Evolutionary conservation across 2,113 vertebrate genomes (phyloP), one percentile per base, ranked within the genome.

Genomic region (Vireo altiloquus): DNA sequence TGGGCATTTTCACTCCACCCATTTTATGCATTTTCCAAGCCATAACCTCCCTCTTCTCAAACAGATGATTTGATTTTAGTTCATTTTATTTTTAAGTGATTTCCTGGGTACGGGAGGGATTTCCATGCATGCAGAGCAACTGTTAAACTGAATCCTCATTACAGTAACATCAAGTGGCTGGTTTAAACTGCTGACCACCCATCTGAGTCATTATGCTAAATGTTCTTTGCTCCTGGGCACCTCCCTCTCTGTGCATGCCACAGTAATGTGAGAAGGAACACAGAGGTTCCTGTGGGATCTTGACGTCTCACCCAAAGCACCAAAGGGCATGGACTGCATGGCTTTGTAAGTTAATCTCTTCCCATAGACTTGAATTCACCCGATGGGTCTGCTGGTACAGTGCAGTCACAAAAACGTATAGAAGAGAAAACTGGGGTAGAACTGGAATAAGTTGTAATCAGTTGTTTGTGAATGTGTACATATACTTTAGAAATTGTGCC

Each of bases 141-240:
- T 93, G 54, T 91, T 95, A 94, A 96, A 95, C 91, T 93, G 88
- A 94, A 85, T 92, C 78, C 91, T 96, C 81, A 82, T 97, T 97
- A 95, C 3, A 79, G 81, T 95, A 95, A 96, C 70, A 53, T 90
- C 90, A 80, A 97, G 84, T 97, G 95, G 93, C 96, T 97, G 92
- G 81, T 96, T 97, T 94, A 90, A 95, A 83, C 78, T 92, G 96
- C 94, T 96, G 90, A 77, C 82, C 90, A 89, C 87, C 88, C 93
- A 93, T 87, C 88, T 79, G 83, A 97, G 65, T 97, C 90, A 95
- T 94, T 94, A 94, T 80, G 79, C 76, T 96, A 94, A 96, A 82
- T 40, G 87, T 89, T 91, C 93, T 87, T 94, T 95, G 97, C 96
- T 97, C 85, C 94, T 95, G 95, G 93, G 95, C 61, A 93, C 88